Conservation (phyloP, 2,888 invertebrate genomes). For the Deilephila porcellus region DNA sequence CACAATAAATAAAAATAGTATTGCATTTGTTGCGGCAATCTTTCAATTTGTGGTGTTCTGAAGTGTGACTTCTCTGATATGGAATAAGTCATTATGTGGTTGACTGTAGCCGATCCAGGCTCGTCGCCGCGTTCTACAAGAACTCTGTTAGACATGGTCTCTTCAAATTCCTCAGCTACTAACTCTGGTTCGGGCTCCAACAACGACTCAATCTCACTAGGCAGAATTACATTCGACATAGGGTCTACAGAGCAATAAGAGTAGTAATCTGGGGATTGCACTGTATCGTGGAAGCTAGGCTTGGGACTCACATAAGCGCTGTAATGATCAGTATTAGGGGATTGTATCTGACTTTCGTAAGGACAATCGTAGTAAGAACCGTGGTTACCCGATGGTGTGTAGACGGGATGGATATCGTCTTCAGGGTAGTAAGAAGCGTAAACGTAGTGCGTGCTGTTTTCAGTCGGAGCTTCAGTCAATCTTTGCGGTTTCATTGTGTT, state of each 20-base stretch:
- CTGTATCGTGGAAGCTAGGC: constrained; percentile 67
- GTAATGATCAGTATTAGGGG: constrained; percentile 54
- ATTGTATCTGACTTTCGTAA: constrained; percentile 61
- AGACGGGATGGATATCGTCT: constrained; percentile 39
- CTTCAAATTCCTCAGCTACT: constrained; percentile 74
- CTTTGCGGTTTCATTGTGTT: constrained; percentile 43
- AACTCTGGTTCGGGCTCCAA: constrained; percentile 67
- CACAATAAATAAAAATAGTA: constrained; percentile 56
- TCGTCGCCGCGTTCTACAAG: constrained; percentile 68
- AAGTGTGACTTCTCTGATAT: constrained; percentile 74
- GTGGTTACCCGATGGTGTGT: constrained; percentile 38
- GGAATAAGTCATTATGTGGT: constrained; percentile 76
- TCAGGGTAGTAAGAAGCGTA: constrained; percentile 49
- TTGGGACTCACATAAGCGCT: constrained; percentile 60
- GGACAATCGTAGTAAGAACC: constrained; percentile 51
- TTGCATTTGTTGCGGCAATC: constrained; percentile 75
- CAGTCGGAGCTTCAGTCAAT: constrained; percentile 31
- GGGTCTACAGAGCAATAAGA: constrained; percentile 64
- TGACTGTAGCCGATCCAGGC: constrained; percentile 70
- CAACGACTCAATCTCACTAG: constrained; percentile 49
- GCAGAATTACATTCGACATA: constrained; percentile 52
- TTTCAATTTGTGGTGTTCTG: constrained; percentile 68
- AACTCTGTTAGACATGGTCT: constrained; percentile 71
- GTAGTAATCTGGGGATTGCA: constrained; percentile 62
- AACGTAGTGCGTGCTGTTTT: constrained; percentile 51